phyloP scores from a whole-genome alignment of 2,888 invertebrate genomes.

The Oligia strigilis region DNA sequence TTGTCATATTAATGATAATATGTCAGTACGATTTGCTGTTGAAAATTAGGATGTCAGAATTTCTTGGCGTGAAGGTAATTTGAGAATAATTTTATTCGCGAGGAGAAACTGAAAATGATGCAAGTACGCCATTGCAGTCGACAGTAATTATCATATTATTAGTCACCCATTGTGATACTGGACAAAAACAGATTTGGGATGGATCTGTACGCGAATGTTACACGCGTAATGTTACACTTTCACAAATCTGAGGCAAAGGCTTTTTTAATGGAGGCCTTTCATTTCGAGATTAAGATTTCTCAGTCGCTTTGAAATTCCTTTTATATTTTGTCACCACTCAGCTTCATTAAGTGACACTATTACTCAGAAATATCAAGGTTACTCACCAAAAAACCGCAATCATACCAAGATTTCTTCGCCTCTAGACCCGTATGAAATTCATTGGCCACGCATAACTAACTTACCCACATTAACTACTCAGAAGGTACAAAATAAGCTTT shows the following conservation, averaged over 20 bases:
- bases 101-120: slow-evolving; percentile 4
- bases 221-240: background rate
- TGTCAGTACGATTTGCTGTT: slow-evolving; percentile 4
- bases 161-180: background rate
- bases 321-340: background rate
- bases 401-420: slow-evolving; percentile 36
- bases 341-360: slow-evolving; percentile 22
- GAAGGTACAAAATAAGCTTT: slow-evolving; percentile 51
- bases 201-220: background rate
- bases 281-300: background rate
- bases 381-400: slow-evolving; percentile 42
- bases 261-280: background rate
- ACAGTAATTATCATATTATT: background rate
- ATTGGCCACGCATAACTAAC: slow-evolving; percentile 62
- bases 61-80: slow-evolving; percentile 5
- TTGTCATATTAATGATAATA: slow-evolving; percentile 35
- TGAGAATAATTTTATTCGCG: background rate
- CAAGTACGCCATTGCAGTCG: background rate
- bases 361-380: slow-evolving; percentile 46
- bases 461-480: slow-evolving; percentile 57
- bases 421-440: slow-evolving; percentile 48
- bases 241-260: background rate
- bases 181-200: background rate
- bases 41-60: slow-evolving; percentile 26
- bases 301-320: background rate